Evolutionary conservation across 2,888 invertebrate genomes (phyloP).

Genomic region (Myopa tessellatipennis): DNA sequence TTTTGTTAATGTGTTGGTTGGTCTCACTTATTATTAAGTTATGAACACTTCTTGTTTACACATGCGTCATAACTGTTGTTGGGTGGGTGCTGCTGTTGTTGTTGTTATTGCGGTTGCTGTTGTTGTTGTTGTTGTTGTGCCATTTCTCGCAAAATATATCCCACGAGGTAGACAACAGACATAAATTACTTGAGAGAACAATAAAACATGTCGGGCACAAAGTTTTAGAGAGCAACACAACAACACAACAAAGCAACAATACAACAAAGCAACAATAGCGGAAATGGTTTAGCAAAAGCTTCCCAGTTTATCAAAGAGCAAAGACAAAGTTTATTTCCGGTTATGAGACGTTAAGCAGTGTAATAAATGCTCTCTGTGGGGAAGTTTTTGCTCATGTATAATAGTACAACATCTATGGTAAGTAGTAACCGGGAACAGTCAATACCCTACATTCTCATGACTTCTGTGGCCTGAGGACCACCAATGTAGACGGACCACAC

Average conservation of each 20-base stretch:
- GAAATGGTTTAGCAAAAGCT: background rate
- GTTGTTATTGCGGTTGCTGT: background rate
- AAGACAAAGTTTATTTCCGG: slow-evolving; percentile 21
- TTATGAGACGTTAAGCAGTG: slow-evolving; percentile 4
- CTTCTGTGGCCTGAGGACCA: too few species aligned
- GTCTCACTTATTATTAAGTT: slow-evolving; percentile 10
- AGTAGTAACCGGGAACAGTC: too few species aligned
- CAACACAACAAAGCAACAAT: background rate
- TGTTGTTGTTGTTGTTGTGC: background rate
- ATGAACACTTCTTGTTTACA: slow-evolving; percentile 21
- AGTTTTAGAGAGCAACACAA: background rate
- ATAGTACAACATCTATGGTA: too few species aligned
- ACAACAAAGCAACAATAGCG: background rate
- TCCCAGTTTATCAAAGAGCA: slow-evolving; percentile 1
- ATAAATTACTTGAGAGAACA: slow-evolving; percentile 12
- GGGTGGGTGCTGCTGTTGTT: background rate
- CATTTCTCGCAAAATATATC: background rate
- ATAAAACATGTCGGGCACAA: background rate
- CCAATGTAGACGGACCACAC: too few species aligned
- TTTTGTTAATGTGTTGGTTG: slow-evolving; percentile 16
- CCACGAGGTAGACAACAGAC: background rate
- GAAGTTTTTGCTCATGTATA: too few species aligned
- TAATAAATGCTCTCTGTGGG: too few species aligned
- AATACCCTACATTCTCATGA: too few species aligned
- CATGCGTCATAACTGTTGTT: slow-evolving; percentile 12